Percentiles rank a stretch among this genome's conserved stretches.
phyloP scores from a whole-genome alignment of 2,888 invertebrate species.

The Ligdia adustata region DNA sequence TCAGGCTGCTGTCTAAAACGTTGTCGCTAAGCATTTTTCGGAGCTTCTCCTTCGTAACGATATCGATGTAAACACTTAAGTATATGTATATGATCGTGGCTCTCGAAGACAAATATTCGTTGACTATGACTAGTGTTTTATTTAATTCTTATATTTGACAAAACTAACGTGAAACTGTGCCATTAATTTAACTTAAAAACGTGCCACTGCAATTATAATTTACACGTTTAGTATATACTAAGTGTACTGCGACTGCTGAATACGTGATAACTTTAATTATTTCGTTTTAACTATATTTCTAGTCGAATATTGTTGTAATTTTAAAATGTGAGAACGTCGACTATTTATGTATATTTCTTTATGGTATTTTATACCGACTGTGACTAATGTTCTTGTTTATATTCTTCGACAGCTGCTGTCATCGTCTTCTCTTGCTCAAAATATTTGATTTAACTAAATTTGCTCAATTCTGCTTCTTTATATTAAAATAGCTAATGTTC shows the following conservation, averaged over 20 bases:
- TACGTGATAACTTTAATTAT: conserved; percentile 77
- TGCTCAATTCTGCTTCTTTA: conserved; percentile 72
- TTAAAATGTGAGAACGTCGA: conserved; percentile 68
- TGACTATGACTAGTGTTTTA: conserved; percentile 60
- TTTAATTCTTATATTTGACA: conserved; percentile 73
- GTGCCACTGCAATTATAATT: conserved; percentile 79
- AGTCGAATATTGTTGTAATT: conserved; percentile 71
- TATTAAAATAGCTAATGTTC: conserved; percentile 29
- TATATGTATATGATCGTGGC: conserved; percentile 35
- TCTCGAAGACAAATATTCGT: conserved; percentile 53
- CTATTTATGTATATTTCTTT: conserved; percentile 59
- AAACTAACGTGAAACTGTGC: conserved; percentile 84
- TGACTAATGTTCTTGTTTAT: conserved; percentile 52
- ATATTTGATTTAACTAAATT: conserved; percentile 76
- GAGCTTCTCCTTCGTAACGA: conserved; percentile 41
- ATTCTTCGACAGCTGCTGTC: conserved; percentile 73
- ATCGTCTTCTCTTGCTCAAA: conserved; percentile 78
- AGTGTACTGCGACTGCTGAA: conserved; percentile 80
- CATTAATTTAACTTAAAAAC: conserved; percentile 81
- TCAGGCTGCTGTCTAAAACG: no score
- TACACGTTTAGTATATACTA: conserved; percentile 63
- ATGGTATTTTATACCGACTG: conserved; percentile 51
- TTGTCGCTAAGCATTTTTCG: no score
- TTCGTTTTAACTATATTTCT: conserved; percentile 77
- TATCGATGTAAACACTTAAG: conserved; percentile 29